phyloP scores from a whole-genome alignment of 2,113 vertebrate species.

The Gulo gulo region DNA sequence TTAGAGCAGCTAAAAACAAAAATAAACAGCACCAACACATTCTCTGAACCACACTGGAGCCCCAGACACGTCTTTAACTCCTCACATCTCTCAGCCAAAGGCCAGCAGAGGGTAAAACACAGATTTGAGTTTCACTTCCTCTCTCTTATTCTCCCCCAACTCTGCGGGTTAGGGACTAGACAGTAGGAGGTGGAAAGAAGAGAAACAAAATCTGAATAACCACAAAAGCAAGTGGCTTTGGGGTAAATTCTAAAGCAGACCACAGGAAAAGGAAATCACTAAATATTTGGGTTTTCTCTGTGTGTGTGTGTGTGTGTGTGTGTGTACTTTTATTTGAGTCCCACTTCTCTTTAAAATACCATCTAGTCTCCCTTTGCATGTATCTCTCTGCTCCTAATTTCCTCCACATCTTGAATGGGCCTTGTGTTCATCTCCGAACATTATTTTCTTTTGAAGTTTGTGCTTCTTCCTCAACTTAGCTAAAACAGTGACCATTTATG shows the following conservation, averaged over 20 bases:
- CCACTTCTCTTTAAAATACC: neutral
- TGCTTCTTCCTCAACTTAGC: neutral
- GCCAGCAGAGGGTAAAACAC: neutral
- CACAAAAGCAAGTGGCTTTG: slow-evolving; percentile 12
- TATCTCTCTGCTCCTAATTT: neutral
- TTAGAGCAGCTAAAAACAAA: neutral
- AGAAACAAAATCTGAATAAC: slow-evolving; percentile 23
- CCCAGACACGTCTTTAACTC: neutral
- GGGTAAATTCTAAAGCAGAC: slow-evolving; percentile 39
- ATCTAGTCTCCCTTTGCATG: neutral
- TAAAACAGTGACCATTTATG: neutral
- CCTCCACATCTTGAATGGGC: neutral
- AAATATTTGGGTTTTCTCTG: neutral
- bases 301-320: neutral
- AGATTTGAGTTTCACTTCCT: slow-evolving; percentile 54
- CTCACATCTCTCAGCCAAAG: neutral
- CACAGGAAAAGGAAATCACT: slow-evolving; percentile 37
- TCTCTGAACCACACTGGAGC: neutral
- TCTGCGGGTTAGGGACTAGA: neutral
- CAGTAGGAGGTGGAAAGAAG: neutral
- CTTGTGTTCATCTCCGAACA: neutral
- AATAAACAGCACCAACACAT: neutral
- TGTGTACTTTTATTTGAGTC: neutral
- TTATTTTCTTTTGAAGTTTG: slow-evolving; percentile 12
- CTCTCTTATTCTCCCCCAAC: neutral